Conservation (phyloP, 2,113 vertebrate genomes). For the Genyomyrus donnyi region DNA sequence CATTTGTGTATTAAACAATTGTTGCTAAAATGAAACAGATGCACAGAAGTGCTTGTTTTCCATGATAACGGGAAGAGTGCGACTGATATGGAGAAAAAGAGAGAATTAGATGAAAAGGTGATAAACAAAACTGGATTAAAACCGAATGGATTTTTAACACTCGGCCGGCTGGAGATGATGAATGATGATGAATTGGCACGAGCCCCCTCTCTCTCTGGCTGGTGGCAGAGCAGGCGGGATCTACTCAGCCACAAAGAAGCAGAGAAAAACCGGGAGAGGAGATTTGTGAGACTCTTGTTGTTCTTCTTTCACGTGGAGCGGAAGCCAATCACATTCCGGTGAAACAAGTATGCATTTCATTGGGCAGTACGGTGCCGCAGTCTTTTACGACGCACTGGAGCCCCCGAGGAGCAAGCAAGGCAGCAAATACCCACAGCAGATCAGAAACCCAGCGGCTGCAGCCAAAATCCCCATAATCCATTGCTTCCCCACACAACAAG, state of each 20-base stretch:
- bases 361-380: neutral
- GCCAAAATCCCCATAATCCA: neutral
- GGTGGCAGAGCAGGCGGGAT: conserved; percentile 1
- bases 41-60: conserved; percentile 36
- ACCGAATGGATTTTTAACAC: conserved; percentile 45
- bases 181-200: conserved; percentile 37
- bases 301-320: conserved; percentile 24
- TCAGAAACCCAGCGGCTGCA: neutral
- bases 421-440: neutral
- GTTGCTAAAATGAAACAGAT: conserved; percentile 30
- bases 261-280: conserved; percentile 25
- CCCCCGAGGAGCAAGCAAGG: neutral
- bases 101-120: conserved; percentile 45
- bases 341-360: neutral
- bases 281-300: conserved; percentile 27
- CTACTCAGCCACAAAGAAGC: conserved; percentile 34
- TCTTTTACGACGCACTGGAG: neutral
- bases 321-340: conserved; percentile 15
- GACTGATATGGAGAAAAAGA: conserved; percentile 44
- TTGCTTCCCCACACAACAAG: neutral
- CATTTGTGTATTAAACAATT: conserved; percentile 37
- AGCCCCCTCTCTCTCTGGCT: conserved; percentile 9
- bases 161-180: conserved; percentile 34
- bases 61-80: conserved; percentile 36
- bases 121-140: conserved; percentile 48